Evolutionary conservation across 2,797 vertebrate species (phyloP).

Genomic region (Aulostomus chinensis): DNA sequence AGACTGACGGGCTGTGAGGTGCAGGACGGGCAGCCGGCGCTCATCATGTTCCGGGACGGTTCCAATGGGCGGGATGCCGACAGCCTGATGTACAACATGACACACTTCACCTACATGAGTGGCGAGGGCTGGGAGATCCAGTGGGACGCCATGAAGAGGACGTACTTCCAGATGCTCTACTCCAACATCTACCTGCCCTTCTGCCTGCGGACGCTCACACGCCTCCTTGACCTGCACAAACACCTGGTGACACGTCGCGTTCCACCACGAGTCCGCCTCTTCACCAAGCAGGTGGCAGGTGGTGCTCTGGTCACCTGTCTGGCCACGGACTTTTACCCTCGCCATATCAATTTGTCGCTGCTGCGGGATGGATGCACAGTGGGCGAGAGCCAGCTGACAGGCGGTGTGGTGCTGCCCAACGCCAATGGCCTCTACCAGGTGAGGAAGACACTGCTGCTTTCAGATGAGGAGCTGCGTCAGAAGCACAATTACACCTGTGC

Average conservation of each 20-base stretch:
- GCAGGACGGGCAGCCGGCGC: not conserved
- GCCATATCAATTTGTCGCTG: constrained; percentile 5
- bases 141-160: not conserved
- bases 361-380: not conserved
- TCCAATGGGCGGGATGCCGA: not conserved
- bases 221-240: not conserved
- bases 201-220: not conserved
- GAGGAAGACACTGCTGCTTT: not conserved
- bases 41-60: constrained; percentile 1
- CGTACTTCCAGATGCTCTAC: not conserved
- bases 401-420: not conserved
- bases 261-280: not conserved
- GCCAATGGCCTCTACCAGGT: constrained; percentile 2
- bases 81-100: constrained; percentile 13
- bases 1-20: not conserved
- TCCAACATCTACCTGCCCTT: constrained; percentile 3
- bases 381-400: not conserved
- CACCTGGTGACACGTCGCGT: not conserved
- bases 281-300: not conserved
- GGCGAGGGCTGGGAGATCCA: not conserved
- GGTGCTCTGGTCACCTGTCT: not conserved
- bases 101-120: not conserved
- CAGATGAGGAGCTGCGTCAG: not conserved
- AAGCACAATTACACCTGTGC: not conserved
- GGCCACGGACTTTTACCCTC: constrained; percentile 2